Conservation (phyloP, 2,113 vertebrate species). For the Oxygymnocypris stewartii region DNA sequence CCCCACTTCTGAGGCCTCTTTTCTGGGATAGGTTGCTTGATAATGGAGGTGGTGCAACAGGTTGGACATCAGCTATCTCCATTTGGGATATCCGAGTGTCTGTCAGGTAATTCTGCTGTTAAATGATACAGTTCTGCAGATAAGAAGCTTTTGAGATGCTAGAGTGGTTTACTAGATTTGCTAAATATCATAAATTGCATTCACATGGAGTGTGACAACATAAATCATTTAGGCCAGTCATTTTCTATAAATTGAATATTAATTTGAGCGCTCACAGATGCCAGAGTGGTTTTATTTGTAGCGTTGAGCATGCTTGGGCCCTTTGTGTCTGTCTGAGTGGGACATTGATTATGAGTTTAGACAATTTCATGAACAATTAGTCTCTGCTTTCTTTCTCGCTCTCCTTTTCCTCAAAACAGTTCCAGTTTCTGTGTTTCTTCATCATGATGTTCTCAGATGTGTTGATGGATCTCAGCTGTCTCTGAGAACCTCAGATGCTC, state of each 20-base stretch:
- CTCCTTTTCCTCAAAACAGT: background rate
- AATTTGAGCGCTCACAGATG: background rate
- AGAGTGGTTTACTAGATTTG: background rate
- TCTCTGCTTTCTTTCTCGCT: background rate
- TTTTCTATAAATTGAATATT: conserved; percentile 5
- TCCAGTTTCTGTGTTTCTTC: conserved; percentile 25
- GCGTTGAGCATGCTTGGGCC: background rate
- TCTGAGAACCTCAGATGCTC: background rate
- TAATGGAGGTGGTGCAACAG: conserved; percentile 72
- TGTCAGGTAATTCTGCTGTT: conserved; percentile 67
- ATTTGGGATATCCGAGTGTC: conserved; percentile 66
- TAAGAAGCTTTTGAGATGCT: background rate
- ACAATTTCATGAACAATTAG: conserved; percentile 8
- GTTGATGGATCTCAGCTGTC: background rate
- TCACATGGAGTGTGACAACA: background rate
- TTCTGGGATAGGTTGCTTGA: conserved; percentile 44
- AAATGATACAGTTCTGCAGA: background rate
- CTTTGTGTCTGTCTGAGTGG: background rate
- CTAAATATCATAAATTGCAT: background rate
- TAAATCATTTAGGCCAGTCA: background rate
- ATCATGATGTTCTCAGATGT: conserved; percentile 12
- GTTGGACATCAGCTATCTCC: conserved; percentile 60
- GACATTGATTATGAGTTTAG: conserved; percentile 6
- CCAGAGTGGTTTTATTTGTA: conserved; percentile 11
- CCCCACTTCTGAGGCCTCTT: conserved; percentile 48